These are phyloP conservation scores for Agrypnus murinus DNA, from an alignment of 2,888 invertebrate species.

Conservation along the genomic window DNA sequence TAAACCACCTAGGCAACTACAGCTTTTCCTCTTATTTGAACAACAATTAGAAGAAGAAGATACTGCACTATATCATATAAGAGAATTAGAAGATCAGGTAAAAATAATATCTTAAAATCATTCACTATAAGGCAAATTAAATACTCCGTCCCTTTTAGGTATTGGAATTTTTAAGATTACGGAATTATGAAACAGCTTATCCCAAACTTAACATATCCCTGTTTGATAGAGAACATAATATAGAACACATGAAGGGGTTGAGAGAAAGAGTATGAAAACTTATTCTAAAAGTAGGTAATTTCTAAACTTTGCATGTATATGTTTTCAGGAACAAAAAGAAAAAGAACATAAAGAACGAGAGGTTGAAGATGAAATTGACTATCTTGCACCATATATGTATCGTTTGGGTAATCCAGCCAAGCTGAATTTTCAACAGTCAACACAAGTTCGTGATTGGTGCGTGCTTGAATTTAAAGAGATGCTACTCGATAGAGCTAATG, in stretches of 20 bases:
- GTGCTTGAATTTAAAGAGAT: slow-evolving; percentile 80
- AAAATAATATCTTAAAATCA: slow-evolving; percentile 1
- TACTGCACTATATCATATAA: slow-evolving; percentile 73
- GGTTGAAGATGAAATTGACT: slow-evolving; percentile 78
- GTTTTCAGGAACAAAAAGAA: slow-evolving; percentile 72
- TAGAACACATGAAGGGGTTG: slow-evolving; percentile 71
- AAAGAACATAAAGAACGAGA: slow-evolving; percentile 75
- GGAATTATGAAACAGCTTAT: slow-evolving; percentile 71
- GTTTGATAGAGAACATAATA: slow-evolving; percentile 75
- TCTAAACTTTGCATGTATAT: slow-evolving; percentile 29
- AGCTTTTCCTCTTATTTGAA: slow-evolving; percentile 78
- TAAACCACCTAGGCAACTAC: slow-evolving; percentile 76
- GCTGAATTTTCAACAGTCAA: slow-evolving; percentile 69
- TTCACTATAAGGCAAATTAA: no score
- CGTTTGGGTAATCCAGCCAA: slow-evolving; percentile 73
- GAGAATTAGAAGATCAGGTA: slow-evolving; percentile 71
- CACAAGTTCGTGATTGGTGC: slow-evolving; percentile 76
- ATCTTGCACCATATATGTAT: slow-evolving; percentile 78
- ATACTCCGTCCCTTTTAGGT: slow-evolving; percentile 64
- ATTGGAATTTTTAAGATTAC: slow-evolving; percentile 70
- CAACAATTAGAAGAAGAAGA: slow-evolving; percentile 79
- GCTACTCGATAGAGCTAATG: slow-evolving; percentile 77
- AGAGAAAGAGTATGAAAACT: slow-evolving; percentile 70
- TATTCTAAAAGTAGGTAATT: slow-evolving; percentile 10
- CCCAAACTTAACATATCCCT: slow-evolving; percentile 73